Percentiles rank a stretch among this genome's conserved stretches.
Evolutionary conservation across 2,797 vertebrate species (phyloP).

Genomic region (Molothrus ater): DNA sequence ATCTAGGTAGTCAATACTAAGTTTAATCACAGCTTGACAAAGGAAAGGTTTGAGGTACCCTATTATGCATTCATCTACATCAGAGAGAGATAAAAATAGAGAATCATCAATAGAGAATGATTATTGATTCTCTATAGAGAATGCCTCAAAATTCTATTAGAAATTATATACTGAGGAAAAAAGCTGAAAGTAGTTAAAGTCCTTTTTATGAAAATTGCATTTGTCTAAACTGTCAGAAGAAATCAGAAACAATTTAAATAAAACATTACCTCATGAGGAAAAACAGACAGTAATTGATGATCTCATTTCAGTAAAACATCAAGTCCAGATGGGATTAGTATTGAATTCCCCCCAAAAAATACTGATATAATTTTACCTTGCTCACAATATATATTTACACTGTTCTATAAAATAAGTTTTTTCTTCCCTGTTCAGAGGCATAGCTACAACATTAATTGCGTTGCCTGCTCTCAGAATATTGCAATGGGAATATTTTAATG

Average conservation of each 20-base stretch:
- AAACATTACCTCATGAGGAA: conserved; percentile 41
- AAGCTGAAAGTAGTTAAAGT: conserved; percentile 9
- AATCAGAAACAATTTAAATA: conserved; percentile 52
- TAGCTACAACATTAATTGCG: neutral
- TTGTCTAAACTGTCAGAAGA: conserved; percentile 43
- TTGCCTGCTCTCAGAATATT: neutral
- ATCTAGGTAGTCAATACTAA: neutral
- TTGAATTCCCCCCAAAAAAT: conserved; percentile 18
- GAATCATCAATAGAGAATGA: neutral
- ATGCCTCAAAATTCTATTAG: neutral
- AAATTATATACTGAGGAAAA: neutral
- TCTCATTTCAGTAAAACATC: conserved; percentile 49
- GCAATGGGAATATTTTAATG: neutral
- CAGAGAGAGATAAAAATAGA: neutral
- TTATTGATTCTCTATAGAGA: too few species aligned
- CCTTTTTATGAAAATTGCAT: conserved; percentile 41
- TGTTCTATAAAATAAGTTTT: neutral
- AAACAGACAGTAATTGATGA: conserved; percentile 45
- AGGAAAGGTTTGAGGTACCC: neutral
- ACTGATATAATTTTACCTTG: neutral
- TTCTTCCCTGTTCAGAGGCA: neutral
- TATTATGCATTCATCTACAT: neutral
- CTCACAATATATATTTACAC: neutral
- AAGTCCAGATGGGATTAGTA: conserved; percentile 18
- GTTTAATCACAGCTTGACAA: neutral